Base-by-base conservation (phyloP, 2,888 invertebrate genomes). In the Leptinotarsa rubiginosa region DNA sequence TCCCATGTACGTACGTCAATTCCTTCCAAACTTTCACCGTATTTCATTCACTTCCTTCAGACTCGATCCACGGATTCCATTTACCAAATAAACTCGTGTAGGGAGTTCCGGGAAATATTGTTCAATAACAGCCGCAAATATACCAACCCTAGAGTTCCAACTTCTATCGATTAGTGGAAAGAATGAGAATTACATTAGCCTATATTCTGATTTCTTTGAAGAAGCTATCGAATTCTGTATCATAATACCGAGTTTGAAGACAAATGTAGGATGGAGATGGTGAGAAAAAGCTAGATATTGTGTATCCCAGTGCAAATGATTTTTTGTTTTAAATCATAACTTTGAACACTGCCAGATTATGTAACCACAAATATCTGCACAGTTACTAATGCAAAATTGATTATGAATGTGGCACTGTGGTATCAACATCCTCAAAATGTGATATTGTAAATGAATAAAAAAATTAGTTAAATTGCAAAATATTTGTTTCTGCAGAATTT, bases 131-230 rank as follows among this genome's bases (percentile, higher is more conserved):
- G 66, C 59, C 65, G 62, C 70, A 74, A 56, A 62, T 62, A 62
- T 3, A 62, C 62, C 41, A n/a, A 62, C 70, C 66, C 50, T 49
- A 65, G 73, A 73, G 66, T 67, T 54, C 73, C 20, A 70, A 66
- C 70, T 54, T 54, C 18, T 75, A 75, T 75, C 73, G 73, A 72
- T 75, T 75, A 70, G 56, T 31, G 22, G 47, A 70, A 47, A 68
- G 72, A 25, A 67, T 64, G 69, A 67, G 75, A 78, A 75, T 78
- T 77, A 73, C 73, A 76, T 78, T 78, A 78, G 73, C 75, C 73
- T 72, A 75, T 68, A 78, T 76, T 69, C 22, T 65, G 66, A 69
- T 65, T 71, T 73, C 41, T 49, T 59, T 54, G 59, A 49, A 49
- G 56, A 59, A 49, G 56, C 31, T 59, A 69, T 62, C 50, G 64